Evolutionary conservation across 2,113 vertebrate genomes (phyloP), one percentile per base, ranked within the genome.

Genomic region (Rhodinocichla rosea): DNA sequence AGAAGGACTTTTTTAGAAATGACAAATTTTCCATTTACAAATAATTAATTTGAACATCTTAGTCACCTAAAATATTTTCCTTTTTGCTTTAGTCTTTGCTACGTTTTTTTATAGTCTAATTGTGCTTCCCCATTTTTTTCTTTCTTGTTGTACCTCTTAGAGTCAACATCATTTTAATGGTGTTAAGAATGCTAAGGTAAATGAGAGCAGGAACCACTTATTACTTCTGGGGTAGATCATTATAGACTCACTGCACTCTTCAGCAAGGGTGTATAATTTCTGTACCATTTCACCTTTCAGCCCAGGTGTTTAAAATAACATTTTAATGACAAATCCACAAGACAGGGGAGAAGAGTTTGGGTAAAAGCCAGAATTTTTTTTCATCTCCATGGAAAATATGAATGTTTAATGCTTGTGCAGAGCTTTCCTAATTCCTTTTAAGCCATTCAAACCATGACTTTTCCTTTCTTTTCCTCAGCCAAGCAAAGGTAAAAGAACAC

Each of bases 81-180:
- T 42, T 81, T 94, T 63, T n/a, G 6, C 23, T 93, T 84, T 82
- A 56, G 82, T 84, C 8, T 86, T 45, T 89, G 39, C 28, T 3
- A 0, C 3, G n/a, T n/a, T 87, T 64, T 88, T 19, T 82, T 84
- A 71, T 39, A 86, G 90, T 94, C 65, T 94, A 94, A 90, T 91
- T 86, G 32, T 37, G 42, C 63, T 22, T 56, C 52, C n/a, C 23
- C 5, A 9, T 42, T 77, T 91, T 78, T 71, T 56, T 26, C 5
- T 76, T 91, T 52, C 12, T 93, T 96, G 83, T 93, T 89, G 67
- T 83, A 53, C 12, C 42, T 91, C 86, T 97, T 95, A 71, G 49
- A 87, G 60, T 14, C 24, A 92, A 89, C 19, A 67, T 80, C 18
- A 82, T 91, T 95, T 95, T 76, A 93, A 94, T 89, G 95, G 50